phyloP scores from a whole-genome alignment of 2,113 vertebrate species.

The Bucco capensis region DNA sequence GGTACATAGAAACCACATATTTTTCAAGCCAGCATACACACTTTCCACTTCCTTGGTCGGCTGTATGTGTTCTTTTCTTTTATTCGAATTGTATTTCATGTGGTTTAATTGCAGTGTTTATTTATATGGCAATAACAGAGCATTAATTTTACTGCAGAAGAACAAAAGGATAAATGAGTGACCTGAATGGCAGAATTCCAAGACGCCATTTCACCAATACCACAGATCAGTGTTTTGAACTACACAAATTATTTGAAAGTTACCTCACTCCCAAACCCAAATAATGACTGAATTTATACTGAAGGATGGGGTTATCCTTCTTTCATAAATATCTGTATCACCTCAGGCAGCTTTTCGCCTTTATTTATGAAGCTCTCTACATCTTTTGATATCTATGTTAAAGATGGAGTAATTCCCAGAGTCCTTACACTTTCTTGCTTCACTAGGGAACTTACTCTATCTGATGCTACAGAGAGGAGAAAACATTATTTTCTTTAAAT shows the following conservation, averaged over 20 bases:
- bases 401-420: neutral
- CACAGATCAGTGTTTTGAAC: conserved; percentile 14
- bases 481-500: neutral
- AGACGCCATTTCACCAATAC: conserved; percentile 24
- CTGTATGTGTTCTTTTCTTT: conserved; percentile 23
- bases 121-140: conserved; percentile 27
- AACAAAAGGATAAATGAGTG: conserved; percentile 55
- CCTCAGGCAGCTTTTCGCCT: neutral
- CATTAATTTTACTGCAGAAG: conserved; percentile 49
- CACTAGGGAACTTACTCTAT: neutral
- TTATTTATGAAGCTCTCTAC: conserved; percentile 33
- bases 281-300: conserved; percentile 20
- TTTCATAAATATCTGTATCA: conserved; percentile 29
- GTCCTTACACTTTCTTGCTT: neutral
- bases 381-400: neutral
- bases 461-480: neutral
- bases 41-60: conserved; percentile 69
- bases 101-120: conserved; percentile 59
- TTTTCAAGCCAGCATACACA: conserved; percentile 59
- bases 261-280: conserved; percentile 7
- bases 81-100: conserved; percentile 52
- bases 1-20: conserved; percentile 68
- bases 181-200: conserved; percentile 45
- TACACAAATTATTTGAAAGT: conserved; percentile 12
- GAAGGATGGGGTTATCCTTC: conserved; percentile 41